These are phyloP conservation scores for Saccopteryx leptura DNA, from an alignment of 2,113 vertebrate genomes.

Conservation along the genomic window DNA sequence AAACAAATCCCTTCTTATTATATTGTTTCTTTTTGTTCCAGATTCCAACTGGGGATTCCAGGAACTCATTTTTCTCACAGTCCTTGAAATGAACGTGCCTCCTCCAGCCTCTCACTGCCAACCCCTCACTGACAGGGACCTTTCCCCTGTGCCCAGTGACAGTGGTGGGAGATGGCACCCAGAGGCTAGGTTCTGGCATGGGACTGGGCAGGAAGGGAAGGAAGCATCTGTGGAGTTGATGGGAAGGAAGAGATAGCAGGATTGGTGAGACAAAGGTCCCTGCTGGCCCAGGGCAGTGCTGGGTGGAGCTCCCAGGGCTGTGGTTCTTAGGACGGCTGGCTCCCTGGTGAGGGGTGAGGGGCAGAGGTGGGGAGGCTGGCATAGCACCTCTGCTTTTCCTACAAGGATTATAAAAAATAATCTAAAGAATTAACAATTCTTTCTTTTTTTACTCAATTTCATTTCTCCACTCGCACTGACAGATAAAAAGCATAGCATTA, in stretches of 20 bases:
- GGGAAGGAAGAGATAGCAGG: background rate
- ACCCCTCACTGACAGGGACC: background rate
- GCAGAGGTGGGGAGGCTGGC: background rate
- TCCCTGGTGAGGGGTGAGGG: background rate
- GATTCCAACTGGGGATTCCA: background rate
- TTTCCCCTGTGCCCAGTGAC: background rate
- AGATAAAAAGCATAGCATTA: background rate
- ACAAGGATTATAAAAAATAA: background rate
- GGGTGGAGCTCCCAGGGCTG: background rate
- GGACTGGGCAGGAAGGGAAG: background rate
- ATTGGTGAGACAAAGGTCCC: background rate
- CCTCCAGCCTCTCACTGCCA: background rate
- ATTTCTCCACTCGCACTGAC: background rate
- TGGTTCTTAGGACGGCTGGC: background rate
- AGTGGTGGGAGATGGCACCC: background rate
- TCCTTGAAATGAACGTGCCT: background rate
- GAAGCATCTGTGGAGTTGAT: background rate
- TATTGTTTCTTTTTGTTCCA: background rate
- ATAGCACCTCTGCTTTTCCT: background rate
- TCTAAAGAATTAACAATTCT: background rate
- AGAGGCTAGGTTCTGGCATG: background rate
- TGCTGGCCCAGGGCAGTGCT: background rate
- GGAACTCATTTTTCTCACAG: slow-evolving; percentile 29
- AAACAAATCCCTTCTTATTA: background rate
- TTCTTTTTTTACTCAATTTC: background rate